Evolutionary conservation across 2,888 invertebrate species (phyloP).

Genomic region (Acronicta aceris): DNA sequence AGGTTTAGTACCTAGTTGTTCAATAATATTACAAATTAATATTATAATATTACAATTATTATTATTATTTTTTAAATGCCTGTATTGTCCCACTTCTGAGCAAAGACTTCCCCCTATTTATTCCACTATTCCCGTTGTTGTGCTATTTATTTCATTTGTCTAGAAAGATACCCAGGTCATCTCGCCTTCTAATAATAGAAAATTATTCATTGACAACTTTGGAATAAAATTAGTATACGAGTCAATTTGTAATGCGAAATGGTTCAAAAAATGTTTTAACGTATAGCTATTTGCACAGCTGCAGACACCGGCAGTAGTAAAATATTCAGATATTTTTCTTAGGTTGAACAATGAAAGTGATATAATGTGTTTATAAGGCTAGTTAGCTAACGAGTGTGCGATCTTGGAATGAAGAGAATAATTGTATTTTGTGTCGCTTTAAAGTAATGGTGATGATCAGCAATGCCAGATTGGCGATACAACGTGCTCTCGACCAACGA

Average conservation of each 20-base stretch:
- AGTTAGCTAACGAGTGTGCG: conserved; percentile 48
- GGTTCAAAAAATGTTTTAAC: conserved; percentile 36
- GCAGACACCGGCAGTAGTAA: conserved; percentile 75
- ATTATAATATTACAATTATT: too few species aligned
- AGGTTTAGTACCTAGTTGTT: too few species aligned
- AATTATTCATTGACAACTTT: conserved; percentile 9
- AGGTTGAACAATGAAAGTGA: conserved; percentile 67
- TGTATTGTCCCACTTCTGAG: too few species aligned
- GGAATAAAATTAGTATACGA: conserved; percentile 16
- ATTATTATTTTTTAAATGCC: too few species aligned
- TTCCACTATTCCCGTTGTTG: too few species aligned
- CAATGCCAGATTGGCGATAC: conserved; percentile 89
- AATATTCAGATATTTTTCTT: conserved; percentile 59
- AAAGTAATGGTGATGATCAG: conserved; percentile 81
- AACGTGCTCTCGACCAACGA: conserved; percentile 88
- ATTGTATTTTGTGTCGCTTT: conserved; percentile 60
- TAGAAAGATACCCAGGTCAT: too few species aligned
- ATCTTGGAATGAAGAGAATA: conserved; percentile 62
- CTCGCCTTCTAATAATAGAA: neutral
- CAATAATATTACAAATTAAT: too few species aligned
- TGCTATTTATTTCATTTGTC: too few species aligned
- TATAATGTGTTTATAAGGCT: conserved; percentile 57
- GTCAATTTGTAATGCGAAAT: conserved; percentile 22
- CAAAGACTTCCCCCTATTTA: too few species aligned
- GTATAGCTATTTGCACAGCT: conserved; percentile 67